Evolutionary conservation across 2,113 vertebrate genomes (phyloP), one percentile per base, ranked within the genome.

Genomic region (Gymnobelideus leadbeateri): DNA sequence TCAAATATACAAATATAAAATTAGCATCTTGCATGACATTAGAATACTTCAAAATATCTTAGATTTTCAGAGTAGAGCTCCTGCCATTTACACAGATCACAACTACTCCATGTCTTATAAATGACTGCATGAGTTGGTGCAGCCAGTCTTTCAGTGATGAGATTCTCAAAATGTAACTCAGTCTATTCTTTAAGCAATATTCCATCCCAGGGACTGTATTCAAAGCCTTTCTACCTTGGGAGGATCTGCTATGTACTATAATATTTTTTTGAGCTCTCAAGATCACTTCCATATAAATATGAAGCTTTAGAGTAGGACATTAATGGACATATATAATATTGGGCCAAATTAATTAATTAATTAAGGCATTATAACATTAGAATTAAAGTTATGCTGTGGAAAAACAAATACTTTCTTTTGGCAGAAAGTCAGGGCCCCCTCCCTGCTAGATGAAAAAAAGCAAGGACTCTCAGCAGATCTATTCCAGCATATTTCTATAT

Each of bases 401-500:
- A 90, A 54, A 95, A 91, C 47, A 43, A 90, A 68, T 53, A 92
- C 47, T 92, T 57, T 92, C 47, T 23, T 31, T 55, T 89, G 68
- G 7, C 31, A 43, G n/a, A 93, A 26, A 94, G 57, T 49, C 24
- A 19, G 51, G 89, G 61, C 28, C 11, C 25, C 93, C 90, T 94
- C 7, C 93, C 90, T 94, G 92, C 31, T 95, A 61, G 94, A 26
- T 84, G 55, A 77, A 92, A 53, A 49, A 93, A 95, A 94, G 28
- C 37, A 91, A 24, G 47, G 54, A 57, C 92, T 94, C 51, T 94
- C 55, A 94, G 84, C 52, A 89, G 53, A 92, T 95, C 46, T 57
- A 68, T 24, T 95, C 46, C 92, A 90, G 77, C 89, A 53, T 94
- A 93, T 93, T 97, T 96, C 92, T 92, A 90, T 54, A 55, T 11